phyloP scores from a whole-genome alignment of 2,888 invertebrate genomes.

The Tinea trinotella region DNA sequence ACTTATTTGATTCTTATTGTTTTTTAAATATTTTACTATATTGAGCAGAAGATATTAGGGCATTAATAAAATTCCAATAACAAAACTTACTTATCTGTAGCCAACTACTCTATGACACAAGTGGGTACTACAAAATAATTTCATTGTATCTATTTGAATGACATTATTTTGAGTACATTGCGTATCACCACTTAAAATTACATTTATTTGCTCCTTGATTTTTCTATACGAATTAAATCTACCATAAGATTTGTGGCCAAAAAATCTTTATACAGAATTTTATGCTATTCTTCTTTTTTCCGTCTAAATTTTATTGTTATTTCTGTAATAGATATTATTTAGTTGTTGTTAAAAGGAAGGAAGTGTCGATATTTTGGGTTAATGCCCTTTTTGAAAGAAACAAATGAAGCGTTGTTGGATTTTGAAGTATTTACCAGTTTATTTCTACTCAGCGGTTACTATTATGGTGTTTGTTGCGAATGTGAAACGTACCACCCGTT shows the following conservation, averaged over 20 bases:
- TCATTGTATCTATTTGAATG: constrained; percentile 17
- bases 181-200: constrained; percentile 16
- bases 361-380: constrained; percentile 1
- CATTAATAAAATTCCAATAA: too few species aligned
- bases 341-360: neutral
- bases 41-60: too few species aligned
- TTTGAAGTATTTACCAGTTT: too few species aligned
- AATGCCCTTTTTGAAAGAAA: too few species aligned
- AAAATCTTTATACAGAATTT: neutral
- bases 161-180: constrained; percentile 14
- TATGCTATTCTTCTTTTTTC: neutral
- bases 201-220: neutral
- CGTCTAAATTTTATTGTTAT: neutral
- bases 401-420: too few species aligned
- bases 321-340: neutral
- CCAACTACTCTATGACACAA: constrained; percentile 8
- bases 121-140: constrained; percentile 15
- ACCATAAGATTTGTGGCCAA: neutral
- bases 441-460: too few species aligned
- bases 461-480: too few species aligned
- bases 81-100: too few species aligned
- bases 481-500: too few species aligned
- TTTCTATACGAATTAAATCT: constrained; percentile 8
- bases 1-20: too few species aligned
- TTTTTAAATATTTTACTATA: too few species aligned